Base-by-base conservation (phyloP, 2,888 invertebrate genomes). In the Smittia sp. region DNA sequence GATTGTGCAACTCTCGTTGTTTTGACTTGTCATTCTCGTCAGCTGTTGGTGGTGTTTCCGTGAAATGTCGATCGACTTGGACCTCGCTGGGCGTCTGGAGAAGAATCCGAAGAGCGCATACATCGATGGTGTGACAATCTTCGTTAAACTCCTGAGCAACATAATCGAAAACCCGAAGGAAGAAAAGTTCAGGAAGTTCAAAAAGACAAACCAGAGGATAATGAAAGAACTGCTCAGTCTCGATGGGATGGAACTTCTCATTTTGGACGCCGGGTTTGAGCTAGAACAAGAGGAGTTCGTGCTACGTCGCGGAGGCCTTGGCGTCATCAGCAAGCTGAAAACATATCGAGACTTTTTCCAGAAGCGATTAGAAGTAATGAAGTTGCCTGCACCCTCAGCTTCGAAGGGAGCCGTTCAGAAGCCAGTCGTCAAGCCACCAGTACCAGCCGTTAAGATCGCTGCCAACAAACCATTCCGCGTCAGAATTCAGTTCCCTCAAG, bases 401-500 rank as follows among this genome's bases (percentile, higher is more conserved):
- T n/a, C n/a, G 9, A 54, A 1, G 22, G 3, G 13, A 11, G 13
- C 22, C n/a, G n/a, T 15, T 9, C 46, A 70, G 7, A 39, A 39
- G 39, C 58, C 2, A 32, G 32, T 54, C 7, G 24, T 1, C 6
- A 67, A 39, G 32, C 20, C 15, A 41, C 24, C 11, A 58, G 11
- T 25, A 68, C 18, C 27, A n/a, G 13, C 41, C 39, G 7, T 7
- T 11, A 25, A n/a, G 11, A 54, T 69, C 18, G 58, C 13, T 25
- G 20, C 78, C 79, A 20, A 77, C 78, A 9, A 78, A 74, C 77
- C 80, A 22, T 82, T 80, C 75, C 76, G 76, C 1, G 78, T 80
- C 65, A 79, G 81, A 52, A 81, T 85, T 6, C 76, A 76, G 7
- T 84, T 83, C 66, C 78, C 82, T n/a, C 80, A 83, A 74, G 78